Conservation (phyloP, 2,797 vertebrate genomes). For the Crocidura indochinensis region DNA sequence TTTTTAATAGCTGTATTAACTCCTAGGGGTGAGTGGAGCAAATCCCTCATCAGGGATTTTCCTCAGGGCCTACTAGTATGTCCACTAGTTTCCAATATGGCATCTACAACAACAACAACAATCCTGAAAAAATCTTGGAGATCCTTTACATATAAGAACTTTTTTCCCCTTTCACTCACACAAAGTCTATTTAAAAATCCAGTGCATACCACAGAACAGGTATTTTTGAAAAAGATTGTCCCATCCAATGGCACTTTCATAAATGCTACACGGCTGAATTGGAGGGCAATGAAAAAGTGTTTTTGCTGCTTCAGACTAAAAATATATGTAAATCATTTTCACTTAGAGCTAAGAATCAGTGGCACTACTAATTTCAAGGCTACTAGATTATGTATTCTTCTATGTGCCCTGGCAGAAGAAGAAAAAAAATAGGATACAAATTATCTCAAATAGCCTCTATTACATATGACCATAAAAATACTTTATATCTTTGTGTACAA, state of each 20-base stretch:
- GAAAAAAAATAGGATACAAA: not conserved
- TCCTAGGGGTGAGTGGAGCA: too few relatives aligned
- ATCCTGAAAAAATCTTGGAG: not conserved
- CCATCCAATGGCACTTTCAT: not conserved
- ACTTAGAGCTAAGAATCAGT: not conserved
- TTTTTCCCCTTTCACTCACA: not conserved
- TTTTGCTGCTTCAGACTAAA: not conserved
- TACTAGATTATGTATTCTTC: not conserved
- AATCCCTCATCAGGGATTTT: too few relatives aligned
- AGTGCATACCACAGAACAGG: not conserved
- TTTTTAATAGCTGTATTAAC: too few relatives aligned
- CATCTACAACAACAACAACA: not conserved
- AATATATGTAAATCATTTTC: not conserved
- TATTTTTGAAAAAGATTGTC: not conserved
- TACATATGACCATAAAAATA: conserved; percentile 13
- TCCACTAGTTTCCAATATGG: too few relatives aligned
- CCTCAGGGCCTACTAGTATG: too few relatives aligned
- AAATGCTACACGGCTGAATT: not conserved
- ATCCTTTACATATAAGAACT: not conserved
- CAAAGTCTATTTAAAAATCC: not conserved
- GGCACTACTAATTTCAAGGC: not conserved
- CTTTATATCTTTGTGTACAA: conserved; percentile 24
- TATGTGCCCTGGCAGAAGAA: not conserved
- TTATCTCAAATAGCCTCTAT: not conserved
- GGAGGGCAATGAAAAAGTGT: not conserved